Evolutionary conservation across 2,888 invertebrate species (phyloP).

Genomic region (Rotaria macrura): DNA sequence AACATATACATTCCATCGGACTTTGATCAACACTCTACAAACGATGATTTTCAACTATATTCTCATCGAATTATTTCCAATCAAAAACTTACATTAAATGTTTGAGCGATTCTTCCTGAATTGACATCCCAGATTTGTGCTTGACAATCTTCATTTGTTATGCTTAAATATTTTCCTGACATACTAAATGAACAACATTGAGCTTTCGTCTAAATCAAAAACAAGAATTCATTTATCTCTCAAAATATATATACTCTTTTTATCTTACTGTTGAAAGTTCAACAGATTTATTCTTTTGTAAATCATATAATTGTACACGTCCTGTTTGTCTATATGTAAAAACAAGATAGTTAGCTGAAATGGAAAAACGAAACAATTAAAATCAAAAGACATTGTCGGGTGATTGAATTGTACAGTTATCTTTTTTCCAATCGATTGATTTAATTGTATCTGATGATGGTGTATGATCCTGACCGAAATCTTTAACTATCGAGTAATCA

Average conservation of each 20-base stretch:
- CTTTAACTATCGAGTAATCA: neutral
- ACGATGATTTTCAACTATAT: too few species aligned
- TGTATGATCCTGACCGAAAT: neutral
- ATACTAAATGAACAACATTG: slow-evolving; percentile 20
- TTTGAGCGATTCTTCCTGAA: neutral
- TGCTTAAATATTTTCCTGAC: neutral
- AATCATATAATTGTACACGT: slow-evolving; percentile 7
- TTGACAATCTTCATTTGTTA: neutral
- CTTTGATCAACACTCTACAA: neutral
- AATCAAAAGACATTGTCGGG: too few species aligned
- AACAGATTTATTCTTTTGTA: slow-evolving; percentile 12
- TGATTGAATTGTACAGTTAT: neutral
- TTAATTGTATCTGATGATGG: neutral
- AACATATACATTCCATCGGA: slow-evolving; percentile 6
- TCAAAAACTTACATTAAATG: neutral
- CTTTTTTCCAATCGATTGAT: slow-evolving; percentile 9
- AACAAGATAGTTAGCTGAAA: neutral
- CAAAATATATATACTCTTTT: neutral
- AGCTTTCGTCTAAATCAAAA: neutral
- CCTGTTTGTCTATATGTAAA: neutral
- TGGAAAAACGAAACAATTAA: neutral
- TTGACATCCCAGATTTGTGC: neutral
- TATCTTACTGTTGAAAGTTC: neutral
- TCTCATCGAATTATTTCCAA: neutral
- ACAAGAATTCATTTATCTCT: neutral